Base-by-base conservation (phyloP, 1,140 invertebrate genomes). In the Plutomurus gul region DNA sequence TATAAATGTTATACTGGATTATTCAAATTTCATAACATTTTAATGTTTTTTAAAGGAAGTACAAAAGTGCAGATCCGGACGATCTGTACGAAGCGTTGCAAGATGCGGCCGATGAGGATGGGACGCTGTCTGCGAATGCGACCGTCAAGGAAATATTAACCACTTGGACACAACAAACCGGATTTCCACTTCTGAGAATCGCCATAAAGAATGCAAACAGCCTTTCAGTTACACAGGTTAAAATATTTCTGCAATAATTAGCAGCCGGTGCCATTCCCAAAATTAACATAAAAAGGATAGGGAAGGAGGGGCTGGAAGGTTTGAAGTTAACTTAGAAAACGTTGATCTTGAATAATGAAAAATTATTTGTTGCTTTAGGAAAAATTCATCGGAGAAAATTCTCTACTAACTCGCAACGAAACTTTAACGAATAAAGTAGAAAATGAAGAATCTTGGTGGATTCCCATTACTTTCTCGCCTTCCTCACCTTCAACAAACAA, bases 161-260 rank as follows among this genome's bases (percentile, higher is more conserved):
- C 83, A 91, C 91, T 0, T 96, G 94, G 94, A 93, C 92, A 0
- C 86, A 89, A 1, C 92, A 95, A 84, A 87, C 92, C 27, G 40
- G 40, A 56, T 30, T 74, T 71, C 56, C 20, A 22, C 2, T 39
- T 11, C 18, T 73, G 43, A 65, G 80, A 78, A 27, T 75, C 49
- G 71, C 39, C 39, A 11, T 56, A 75, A 43, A 10, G 0, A 18
- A 43, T 36, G 20, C 13, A 56, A 30, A 46, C 8, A 11, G n/a
- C 8, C 8, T 85, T 0, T 92, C 95, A 1, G 90, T 96, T 10
- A 89, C 93, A 3, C 95, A 97, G 84, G 95, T 97, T 87, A 87
- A 96, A 65, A 0, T 95, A 97, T n/a, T n/a, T n/a, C n/a, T n/a
- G n/a, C n/a, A n/a, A n/a, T n/a, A 33, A 30, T 87, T 92, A 94